Evolutionary conservation across 2,797 vertebrate genomes (phyloP).

Genomic region (Harpagifer antarcticus): DNA sequence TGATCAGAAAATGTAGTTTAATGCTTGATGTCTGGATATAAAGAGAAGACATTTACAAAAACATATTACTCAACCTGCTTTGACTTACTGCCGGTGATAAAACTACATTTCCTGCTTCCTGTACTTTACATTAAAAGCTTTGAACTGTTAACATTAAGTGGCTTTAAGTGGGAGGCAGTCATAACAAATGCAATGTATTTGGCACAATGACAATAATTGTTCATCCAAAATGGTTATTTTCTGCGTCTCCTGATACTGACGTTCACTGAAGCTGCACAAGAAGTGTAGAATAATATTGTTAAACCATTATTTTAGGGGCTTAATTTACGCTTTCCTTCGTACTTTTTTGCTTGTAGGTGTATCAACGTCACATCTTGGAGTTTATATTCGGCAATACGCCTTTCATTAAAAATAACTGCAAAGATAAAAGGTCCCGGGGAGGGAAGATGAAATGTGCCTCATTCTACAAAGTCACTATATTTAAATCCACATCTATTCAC

Average conservation of each 20-base stretch:
- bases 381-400: constrained; percentile 16
- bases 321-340: background rate
- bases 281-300: background rate
- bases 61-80: too few relatives aligned
- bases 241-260: background rate
- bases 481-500: constrained; percentile 35
- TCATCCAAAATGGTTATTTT: background rate
- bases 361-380: constrained; percentile 1
- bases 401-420: constrained; percentile 26
- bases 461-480: constrained; percentile 31
- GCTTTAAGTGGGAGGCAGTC: background rate
- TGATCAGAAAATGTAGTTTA: too few relatives aligned
- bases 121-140: background rate
- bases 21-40: too few relatives aligned
- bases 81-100: background rate
- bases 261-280: background rate
- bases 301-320: background rate
- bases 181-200: background rate
- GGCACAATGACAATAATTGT: background rate
- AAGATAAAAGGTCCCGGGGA: constrained; percentile 25
- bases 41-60: too few relatives aligned
- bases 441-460: constrained; percentile 22
- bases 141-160: background rate
- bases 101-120: background rate
- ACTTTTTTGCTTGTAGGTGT: constrained; percentile 1